Evolutionary conservation across 2,888 invertebrate genomes (phyloP).

Genomic region (Caenorhabditis sulstoni): DNA sequence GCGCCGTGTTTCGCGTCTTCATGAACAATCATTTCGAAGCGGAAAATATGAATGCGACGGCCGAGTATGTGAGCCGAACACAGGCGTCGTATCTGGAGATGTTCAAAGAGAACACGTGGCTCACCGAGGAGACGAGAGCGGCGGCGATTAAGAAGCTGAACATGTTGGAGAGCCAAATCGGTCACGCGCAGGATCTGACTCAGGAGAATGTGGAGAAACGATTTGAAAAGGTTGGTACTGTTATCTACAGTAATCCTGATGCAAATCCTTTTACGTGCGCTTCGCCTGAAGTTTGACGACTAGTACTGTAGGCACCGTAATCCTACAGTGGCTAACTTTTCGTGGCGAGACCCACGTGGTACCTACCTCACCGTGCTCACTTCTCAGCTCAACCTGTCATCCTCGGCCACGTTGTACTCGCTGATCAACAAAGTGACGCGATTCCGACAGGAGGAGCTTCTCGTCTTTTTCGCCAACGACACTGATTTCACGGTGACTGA

Average conservation of each 20-base stretch:
- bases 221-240: background rate
- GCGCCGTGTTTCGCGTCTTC: constrained; percentile 5
- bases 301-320: too few relatives aligned
- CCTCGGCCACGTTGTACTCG: background rate
- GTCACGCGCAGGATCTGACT: background rate
- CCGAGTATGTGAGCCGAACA: background rate
- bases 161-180: background rate
- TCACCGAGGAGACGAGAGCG: background rate
- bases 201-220: background rate
- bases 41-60: background rate
- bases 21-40: background rate
- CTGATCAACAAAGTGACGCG: background rate
- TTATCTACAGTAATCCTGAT: too few relatives aligned
- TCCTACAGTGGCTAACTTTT: too few relatives aligned
- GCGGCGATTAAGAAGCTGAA: background rate
- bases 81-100: background rate
- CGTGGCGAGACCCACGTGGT: too few relatives aligned
- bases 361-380: too few relatives aligned
- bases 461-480: background rate
- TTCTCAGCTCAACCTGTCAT: constrained; percentile 9
- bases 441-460: background rate
- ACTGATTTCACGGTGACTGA: constrained; percentile 80
- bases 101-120: constrained; percentile 2
- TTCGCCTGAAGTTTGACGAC: too few relatives aligned
- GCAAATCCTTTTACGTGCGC: too few relatives aligned